Evolutionary conservation across 1,140 invertebrate species (phyloP).

Genomic region (Ceratosolen fusciceps): DNA sequence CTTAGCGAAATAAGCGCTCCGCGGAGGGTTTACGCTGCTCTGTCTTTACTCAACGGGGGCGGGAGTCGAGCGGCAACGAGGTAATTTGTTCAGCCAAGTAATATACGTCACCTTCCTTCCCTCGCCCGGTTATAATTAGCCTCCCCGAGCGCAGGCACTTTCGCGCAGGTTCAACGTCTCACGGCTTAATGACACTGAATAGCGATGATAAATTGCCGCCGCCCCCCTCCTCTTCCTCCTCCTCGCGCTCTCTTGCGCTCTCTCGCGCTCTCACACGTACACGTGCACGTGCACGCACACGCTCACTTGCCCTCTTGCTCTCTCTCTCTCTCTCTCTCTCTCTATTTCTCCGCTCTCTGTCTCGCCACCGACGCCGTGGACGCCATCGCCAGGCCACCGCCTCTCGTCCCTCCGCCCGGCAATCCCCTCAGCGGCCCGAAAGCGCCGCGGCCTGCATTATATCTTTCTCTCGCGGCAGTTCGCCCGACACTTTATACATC

Average conservation of each 20-base stretch:
- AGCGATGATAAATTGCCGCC: slow-evolving; percentile 48
- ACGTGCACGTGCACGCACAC: too few relatives aligned
- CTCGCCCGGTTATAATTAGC: slow-evolving; percentile 60
- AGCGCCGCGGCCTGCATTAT: background rate
- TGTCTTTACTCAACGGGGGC: slow-evolving; percentile 40
- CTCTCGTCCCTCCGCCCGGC: background rate
- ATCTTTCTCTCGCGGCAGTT: slow-evolving; percentile 22
- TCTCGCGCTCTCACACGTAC: too few relatives aligned
- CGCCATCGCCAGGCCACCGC: too few relatives aligned
- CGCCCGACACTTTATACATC: slow-evolving; percentile 25
- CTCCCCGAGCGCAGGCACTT: slow-evolving; percentile 50
- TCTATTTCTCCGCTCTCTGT: too few relatives aligned
- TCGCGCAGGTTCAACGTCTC: slow-evolving; percentile 54
- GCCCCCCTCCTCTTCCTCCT: background rate
- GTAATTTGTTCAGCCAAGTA: slow-evolving; percentile 62
- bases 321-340: too few relatives aligned
- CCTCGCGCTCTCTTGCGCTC: too few relatives aligned
- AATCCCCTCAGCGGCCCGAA: too few relatives aligned
- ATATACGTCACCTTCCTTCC: slow-evolving; percentile 55
- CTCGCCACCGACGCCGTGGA: too few relatives aligned
- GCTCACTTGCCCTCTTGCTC: too few relatives aligned
- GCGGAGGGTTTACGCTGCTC: slow-evolving; percentile 5
- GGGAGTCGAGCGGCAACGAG: slow-evolving; percentile 54
- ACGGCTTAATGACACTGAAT: slow-evolving; percentile 50
- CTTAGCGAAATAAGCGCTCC: slow-evolving; percentile 54